Percentiles rank a stretch among this genome's conserved stretches.
Evolutionary conservation across 2,888 invertebrate genomes (phyloP).

Genomic region (Tridacna crocea): DNA sequence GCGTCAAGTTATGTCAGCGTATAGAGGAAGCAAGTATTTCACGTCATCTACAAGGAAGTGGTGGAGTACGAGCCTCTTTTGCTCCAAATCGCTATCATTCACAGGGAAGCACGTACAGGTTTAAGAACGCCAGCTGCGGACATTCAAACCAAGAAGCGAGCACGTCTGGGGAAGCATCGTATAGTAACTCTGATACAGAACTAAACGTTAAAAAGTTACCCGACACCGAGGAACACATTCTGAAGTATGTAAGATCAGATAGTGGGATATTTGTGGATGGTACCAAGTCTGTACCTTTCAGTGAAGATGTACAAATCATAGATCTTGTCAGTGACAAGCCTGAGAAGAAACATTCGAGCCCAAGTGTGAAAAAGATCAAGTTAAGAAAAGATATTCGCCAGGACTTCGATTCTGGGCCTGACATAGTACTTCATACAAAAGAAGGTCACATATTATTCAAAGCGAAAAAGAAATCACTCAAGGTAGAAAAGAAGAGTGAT

Average conservation of each 20-base stretch:
- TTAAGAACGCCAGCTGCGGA: conserved; percentile 67
- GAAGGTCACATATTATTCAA: conserved; percentile 55
- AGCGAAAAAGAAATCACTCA: conserved; percentile 34
- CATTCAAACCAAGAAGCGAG: conserved; percentile 66
- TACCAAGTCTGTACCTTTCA: conserved; percentile 28
- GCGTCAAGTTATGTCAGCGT: conserved; percentile 96
- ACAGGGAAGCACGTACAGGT: conserved; percentile 66
- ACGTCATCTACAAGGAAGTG: conserved; percentile 75
- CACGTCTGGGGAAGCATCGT: conserved; percentile 63
- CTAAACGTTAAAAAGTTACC: conserved; percentile 48
- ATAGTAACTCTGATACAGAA: conserved; percentile 50
- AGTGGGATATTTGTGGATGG: conserved; percentile 33
- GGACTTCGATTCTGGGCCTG: conserved; percentile 49
- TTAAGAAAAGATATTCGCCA: conserved; percentile 17
- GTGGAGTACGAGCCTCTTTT: conserved; percentile 67
- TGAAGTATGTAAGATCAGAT: conserved; percentile 52
- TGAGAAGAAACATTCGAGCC: not conserved
- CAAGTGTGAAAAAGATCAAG: not conserved
- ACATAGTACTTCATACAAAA: conserved; percentile 59
- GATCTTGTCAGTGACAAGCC: conserved; percentile 6
- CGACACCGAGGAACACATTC: conserved; percentile 34
- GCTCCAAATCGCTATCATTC: conserved; percentile 66
- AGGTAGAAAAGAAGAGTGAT: not conserved
- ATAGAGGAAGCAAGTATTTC: conserved; percentile 89
- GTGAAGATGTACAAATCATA: conserved; percentile 25